Conservation (phyloP, 1,140 invertebrate species). For the Oryzaephilus surinamensis region DNA sequence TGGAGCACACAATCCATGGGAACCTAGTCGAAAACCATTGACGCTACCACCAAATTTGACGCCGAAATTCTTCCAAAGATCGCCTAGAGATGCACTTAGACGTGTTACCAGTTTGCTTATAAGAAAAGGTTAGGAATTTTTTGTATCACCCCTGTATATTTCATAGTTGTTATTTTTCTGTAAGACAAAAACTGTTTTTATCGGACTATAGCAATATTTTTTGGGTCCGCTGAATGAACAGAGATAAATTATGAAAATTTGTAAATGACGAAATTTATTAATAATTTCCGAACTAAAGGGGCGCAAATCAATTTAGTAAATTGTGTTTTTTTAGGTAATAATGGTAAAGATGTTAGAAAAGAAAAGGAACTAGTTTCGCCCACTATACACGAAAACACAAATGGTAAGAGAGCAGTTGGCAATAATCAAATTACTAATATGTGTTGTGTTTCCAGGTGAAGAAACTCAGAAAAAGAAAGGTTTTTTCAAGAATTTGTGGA, state of each 20-base stretch:
- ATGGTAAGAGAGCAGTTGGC: conserved; percentile 35
- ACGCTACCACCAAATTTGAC: conserved; percentile 75
- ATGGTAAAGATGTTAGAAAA: conserved; percentile 52
- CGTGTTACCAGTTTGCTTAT: conserved; percentile 79
- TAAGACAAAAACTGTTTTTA: no score
- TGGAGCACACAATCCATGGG: conserved; percentile 38
- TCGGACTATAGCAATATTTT: no score
- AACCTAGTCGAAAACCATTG: conserved; percentile 54
- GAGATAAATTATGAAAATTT: no score
- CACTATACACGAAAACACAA: conserved; percentile 46
- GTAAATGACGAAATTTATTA: no score
- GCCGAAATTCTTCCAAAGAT: conserved; percentile 76
- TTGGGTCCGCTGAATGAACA: no score
- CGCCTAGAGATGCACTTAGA: conserved; percentile 68
- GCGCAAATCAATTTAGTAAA: conserved; percentile 1
- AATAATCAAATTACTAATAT: not conserved
- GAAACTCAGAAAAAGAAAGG: conserved; percentile 67
- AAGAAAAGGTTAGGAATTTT: conserved; percentile 55
- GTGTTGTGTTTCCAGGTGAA: conserved; percentile 44
- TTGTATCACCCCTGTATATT: no score
- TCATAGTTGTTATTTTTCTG: conserved; percentile 3
- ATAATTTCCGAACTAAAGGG: no score
- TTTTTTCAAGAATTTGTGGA: conserved; percentile 76
- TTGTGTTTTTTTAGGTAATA: conserved; percentile 50
- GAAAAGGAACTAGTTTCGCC: conserved; percentile 58